phyloP scores from a whole-genome alignment of 2,113 vertebrate genomes.

The Petroica traversi region DNA sequence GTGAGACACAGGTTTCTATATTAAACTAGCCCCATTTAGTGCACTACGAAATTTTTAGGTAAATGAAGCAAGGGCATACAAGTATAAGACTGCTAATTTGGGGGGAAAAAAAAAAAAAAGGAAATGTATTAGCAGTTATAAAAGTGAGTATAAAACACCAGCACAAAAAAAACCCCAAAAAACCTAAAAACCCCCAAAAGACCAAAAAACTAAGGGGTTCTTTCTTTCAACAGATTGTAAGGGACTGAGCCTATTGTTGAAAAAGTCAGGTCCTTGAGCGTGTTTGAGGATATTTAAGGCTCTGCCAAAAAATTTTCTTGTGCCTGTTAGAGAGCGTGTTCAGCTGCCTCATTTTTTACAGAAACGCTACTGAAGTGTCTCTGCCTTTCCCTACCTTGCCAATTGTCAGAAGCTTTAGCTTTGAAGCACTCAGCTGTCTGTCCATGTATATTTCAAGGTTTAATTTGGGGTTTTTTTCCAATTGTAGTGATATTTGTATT shows the following conservation, averaged over 20 bases:
- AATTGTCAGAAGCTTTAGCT: background rate
- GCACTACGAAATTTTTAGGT: background rate
- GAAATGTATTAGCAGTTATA: background rate
- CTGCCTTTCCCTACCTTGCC: background rate
- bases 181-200: no score
- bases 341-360: background rate
- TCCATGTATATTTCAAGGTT: background rate
- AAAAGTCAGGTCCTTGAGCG: background rate
- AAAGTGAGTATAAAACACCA: background rate
- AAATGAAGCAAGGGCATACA: background rate
- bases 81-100: background rate
- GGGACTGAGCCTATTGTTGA: background rate
- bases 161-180: background rate
- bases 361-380: background rate
- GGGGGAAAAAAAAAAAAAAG: background rate
- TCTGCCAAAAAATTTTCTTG: background rate
- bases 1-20: background rate
- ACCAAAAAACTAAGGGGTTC: background rate
- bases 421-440: background rate
- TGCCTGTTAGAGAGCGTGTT: background rate
- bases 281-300: background rate
- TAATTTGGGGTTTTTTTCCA: background rate
- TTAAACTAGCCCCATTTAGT: background rate
- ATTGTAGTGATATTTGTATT: background rate
- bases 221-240: background rate